Percentiles rank a stretch among this genome's conserved stretches.
phyloP scores from a whole-genome alignment of 2,113 vertebrate genomes.

The Malurus alboscapulatus region DNA sequence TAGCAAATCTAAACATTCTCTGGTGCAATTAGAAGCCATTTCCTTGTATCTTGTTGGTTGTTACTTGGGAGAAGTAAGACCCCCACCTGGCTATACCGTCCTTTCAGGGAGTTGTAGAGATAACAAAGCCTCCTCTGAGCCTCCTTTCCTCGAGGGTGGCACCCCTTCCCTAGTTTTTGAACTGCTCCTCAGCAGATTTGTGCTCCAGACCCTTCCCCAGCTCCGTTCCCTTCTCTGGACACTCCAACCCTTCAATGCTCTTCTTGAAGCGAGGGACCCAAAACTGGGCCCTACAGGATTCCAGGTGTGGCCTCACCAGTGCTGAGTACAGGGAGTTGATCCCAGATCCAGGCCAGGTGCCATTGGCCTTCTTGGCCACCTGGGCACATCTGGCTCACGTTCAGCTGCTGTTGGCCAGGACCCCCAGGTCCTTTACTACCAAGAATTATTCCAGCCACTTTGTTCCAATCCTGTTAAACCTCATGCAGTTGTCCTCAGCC shows the following conservation, averaged over 20 bases:
- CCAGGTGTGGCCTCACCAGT: neutral
- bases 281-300: neutral
- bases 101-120: neutral
- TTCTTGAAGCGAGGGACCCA: neutral
- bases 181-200: neutral
- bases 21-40: fast-evolving
- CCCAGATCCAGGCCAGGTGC: fast-evolving
- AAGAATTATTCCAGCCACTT: neutral
- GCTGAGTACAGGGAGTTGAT: neutral
- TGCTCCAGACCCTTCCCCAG: neutral
- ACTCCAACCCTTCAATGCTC: neutral
- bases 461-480: neutral
- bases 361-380: neutral
- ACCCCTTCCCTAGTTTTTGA: neutral
- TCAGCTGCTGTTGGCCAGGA: neutral
- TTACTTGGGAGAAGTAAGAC: fast-evolving
- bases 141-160: neutral
- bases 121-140: neutral
- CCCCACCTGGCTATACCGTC: neutral
- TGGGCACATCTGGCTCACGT: neutral
- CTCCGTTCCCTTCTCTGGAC: neutral
- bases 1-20: neutral
- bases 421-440: neutral
- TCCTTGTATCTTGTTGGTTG: neutral
- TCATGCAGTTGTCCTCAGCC: neutral